Evolutionary conservation across 2,888 invertebrate species (phyloP).

Genomic region (Trachelus tabidus): DNA sequence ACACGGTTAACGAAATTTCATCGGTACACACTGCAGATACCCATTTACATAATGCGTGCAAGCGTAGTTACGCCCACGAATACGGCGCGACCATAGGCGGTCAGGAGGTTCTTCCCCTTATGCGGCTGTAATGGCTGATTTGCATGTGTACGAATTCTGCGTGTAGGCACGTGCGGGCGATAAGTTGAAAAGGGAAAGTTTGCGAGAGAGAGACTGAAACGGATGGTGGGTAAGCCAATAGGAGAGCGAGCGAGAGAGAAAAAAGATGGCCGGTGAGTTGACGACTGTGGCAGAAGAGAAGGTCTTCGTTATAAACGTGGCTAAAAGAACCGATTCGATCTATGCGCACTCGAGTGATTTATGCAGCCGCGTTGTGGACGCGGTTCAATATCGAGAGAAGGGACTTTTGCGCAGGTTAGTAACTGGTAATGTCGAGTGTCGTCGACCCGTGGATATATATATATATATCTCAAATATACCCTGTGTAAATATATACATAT

Average conservation of each 20-base stretch:
- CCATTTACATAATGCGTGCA: not conserved
- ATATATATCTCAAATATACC: not conserved
- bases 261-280: not conserved
- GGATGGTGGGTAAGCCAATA: not conserved
- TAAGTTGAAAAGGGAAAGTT: slow-evolving; percentile 40
- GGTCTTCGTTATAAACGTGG: not conserved
- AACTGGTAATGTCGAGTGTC: not conserved
- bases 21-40: not conserved
- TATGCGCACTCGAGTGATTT: not conserved
- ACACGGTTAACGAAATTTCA: not conserved
- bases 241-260: not conserved
- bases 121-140: not conserved
- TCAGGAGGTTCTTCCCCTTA: not conserved
- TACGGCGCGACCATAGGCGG: not conserved
- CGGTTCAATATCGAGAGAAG: not conserved
- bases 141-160: slow-evolving; percentile 19
- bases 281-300: not conserved
- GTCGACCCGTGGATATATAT: not conserved
- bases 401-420: not conserved
- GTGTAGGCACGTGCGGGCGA: slow-evolving; percentile 17
- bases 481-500: not conserved
- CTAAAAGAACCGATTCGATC: not conserved
- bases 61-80: not conserved
- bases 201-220: not conserved
- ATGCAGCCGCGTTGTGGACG: not conserved